Evolutionary conservation across 2,113 vertebrate genomes (phyloP), one percentile per base, ranked within the genome.

Genomic region (Pluvialis apricaria): DNA sequence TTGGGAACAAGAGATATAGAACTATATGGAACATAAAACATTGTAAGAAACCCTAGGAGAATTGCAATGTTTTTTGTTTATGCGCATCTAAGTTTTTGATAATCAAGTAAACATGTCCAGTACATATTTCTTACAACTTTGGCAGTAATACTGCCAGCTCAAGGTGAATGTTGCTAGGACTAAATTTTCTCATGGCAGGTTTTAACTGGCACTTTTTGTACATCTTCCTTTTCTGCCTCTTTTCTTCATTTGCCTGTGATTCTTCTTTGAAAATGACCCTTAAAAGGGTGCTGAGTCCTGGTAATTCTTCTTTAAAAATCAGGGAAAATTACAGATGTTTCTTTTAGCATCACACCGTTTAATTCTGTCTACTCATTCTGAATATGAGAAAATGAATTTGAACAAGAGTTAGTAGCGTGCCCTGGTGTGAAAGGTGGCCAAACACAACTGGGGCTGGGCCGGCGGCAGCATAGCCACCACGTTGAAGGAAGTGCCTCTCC

Each of bases 371-470:
- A 3, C 11, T 84, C 9, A 14, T 47, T 69, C 32, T 65, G 34
- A n/a, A 3, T 38, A 65, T 57, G 49, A 68, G 47, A 58, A 21
- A 14, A 32, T 28, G 10, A 55, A 36, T 32, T 47, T 66, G n/a
- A 81, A 22, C 18, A 68, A 9, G 28, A 52, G 14, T 36, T 44
- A 12, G 7, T 49, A 13, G 11, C 9, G 25, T 64, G n/a, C 8
- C 24, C 4, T 51, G 40, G 26, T 31, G 28, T 69, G 38, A 55
- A 51, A 60, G 58, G 32, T 54, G 18, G 54, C 29, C 58, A 68
- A 5, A 20, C 0, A 0, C 51, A 49, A 44, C 25, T 0, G 1
- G 3, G 29, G 45, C 19, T 45, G 55, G 24, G 13, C 20, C 64
- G 44, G 25, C 3, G 3, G 24, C 31, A 80, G 31, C 0, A 1